Evolutionary conservation across 23 tunicate genomes (phyloP).

Genomic region (Clavelina lepadiformis): DNA sequence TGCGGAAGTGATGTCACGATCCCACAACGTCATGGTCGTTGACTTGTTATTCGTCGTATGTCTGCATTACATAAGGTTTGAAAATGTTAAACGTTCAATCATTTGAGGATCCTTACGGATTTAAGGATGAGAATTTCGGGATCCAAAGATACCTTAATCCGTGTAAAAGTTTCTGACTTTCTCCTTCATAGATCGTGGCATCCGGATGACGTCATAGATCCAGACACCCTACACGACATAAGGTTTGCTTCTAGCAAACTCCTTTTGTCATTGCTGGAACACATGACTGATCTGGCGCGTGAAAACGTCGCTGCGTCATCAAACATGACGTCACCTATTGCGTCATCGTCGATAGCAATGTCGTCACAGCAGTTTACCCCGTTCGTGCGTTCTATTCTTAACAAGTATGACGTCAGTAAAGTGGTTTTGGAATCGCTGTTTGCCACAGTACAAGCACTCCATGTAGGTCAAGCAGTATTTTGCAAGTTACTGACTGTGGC

Average conservation of each 20-base stretch:
- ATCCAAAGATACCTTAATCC: neutral
- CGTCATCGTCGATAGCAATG: slow-evolving; percentile 7
- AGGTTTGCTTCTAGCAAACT: slow-evolving; percentile 29
- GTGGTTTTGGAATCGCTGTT: slow-evolving; percentile 12
- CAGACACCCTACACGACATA: slow-evolving; percentile 33
- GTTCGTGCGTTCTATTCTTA: slow-evolving; percentile 29
- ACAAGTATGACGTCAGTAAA: slow-evolving; percentile 21
- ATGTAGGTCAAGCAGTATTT: too few species aligned
- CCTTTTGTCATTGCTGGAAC: slow-evolving; percentile 24
- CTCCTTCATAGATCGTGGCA: slow-evolving; percentile 45
- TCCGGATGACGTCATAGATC: neutral
- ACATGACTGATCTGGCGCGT: slow-evolving; percentile 20
- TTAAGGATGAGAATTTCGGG: too few species aligned
- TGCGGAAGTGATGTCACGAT: slow-evolving; percentile 19
- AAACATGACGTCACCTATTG: slow-evolving; percentile 18
- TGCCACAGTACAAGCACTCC: slow-evolving; percentile 28
- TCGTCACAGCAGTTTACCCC: slow-evolving; percentile 39
- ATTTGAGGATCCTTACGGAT: too few species aligned
- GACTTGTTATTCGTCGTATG: slow-evolving; percentile 41
- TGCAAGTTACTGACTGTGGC: too few species aligned
- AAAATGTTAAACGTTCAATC: too few species aligned
- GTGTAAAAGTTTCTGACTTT: neutral
- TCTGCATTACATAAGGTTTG: slow-evolving; percentile 50
- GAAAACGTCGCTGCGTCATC: slow-evolving; percentile 16
- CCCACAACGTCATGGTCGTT: slow-evolving; percentile 35